A percentile compares a stretch with the other conserved stretches of the same genome.
Evolutionary conservation across 2,888 invertebrate species (phyloP).

Genomic region (Lutraria lutraria): DNA sequence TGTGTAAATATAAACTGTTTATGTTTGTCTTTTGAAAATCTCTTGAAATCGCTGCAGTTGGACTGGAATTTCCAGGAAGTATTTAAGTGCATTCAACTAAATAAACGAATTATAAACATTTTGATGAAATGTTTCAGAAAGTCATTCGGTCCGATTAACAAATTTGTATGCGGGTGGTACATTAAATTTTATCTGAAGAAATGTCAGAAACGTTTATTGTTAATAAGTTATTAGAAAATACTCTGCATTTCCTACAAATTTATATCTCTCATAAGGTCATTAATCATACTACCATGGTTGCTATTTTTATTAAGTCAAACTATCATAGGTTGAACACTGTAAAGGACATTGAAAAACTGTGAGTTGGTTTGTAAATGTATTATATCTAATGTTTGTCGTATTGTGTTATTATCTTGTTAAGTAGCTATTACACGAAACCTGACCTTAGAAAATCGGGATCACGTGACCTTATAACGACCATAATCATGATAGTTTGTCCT

Average conservation of each 20-base stretch:
- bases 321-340: not conserved
- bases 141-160: not conserved
- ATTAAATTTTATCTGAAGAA: not conserved
- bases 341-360: not conserved
- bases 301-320: not conserved
- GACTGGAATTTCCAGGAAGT: not conserved
- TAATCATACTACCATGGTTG: not conserved
- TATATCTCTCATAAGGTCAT: not conserved
- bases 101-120: not conserved
- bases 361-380: not conserved
- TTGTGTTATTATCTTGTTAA: constrained; percentile 22
- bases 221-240: not conserved
- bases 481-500: constrained; percentile 22
- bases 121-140: not conserved
- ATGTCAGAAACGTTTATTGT: not conserved
- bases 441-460: not conserved
- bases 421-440: constrained; percentile 7
- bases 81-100: not conserved
- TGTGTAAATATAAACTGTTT: not conserved
- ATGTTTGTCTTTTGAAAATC: not conserved
- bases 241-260: not conserved
- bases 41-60: not conserved
- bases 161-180: not conserved
- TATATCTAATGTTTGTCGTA: not conserved
- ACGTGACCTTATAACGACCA: constrained; percentile 20